phyloP scores from a whole-genome alignment of 2,888 invertebrate genomes.

The Xestia ashworthii region DNA sequence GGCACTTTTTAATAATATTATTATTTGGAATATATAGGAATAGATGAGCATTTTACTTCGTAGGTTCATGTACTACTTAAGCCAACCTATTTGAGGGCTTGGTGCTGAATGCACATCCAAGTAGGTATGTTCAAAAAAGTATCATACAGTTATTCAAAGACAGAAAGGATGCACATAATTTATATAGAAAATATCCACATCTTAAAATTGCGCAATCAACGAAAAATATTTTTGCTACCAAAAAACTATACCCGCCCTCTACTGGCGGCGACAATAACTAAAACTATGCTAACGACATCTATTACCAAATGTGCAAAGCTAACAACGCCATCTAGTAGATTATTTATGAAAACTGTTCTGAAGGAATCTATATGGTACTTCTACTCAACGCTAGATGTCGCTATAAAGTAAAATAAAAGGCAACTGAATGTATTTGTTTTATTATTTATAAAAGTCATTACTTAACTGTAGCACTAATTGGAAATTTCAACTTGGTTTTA shows the following conservation, averaged over 20 bases:
- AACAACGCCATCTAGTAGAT: slow-evolving; percentile 25
- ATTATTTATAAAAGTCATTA: background rate
- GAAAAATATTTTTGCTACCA: background rate
- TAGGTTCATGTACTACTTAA: background rate
- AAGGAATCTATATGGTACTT: background rate
- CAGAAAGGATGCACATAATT: background rate
- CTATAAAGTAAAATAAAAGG: background rate
- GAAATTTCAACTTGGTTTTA: background rate
- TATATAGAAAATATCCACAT: background rate
- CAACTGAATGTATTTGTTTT: too few relatives aligned
- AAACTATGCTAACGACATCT: slow-evolving; percentile 36
- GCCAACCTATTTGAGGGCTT: background rate
- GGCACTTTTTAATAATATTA: background rate
- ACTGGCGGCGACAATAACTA: background rate
- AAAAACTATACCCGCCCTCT: slow-evolving; percentile 3
- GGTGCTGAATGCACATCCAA: too few relatives aligned
- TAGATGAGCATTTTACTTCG: background rate
- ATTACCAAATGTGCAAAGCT: background rate
- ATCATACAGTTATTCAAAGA: background rate
- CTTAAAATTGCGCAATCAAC: background rate
- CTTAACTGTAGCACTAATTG: too few relatives aligned
- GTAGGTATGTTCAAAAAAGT: background rate
- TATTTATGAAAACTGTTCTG: background rate
- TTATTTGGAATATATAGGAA: background rate
- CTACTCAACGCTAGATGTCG: slow-evolving; percentile 49